Evolutionary conservation across 2,113 vertebrate genomes (phyloP), one percentile per base, ranked within the genome.

Genomic region (Eidolon helvum): DNA sequence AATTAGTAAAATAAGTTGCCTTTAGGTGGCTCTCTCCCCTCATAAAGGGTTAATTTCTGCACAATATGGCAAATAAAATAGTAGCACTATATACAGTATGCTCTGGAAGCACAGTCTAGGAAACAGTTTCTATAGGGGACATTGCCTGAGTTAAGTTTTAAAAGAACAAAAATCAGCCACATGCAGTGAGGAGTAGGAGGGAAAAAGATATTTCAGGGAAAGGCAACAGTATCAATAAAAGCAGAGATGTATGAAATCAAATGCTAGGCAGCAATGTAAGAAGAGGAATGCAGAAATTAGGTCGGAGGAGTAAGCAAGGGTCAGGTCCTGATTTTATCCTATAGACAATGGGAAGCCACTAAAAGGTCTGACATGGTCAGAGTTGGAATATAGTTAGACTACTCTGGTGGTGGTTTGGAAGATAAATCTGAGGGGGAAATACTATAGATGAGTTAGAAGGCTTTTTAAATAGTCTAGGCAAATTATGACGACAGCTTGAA

Each of bases 1-100:
- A 89, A 95, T 77, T 75, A 48, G 0, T 50, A 95, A 57, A 35
- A 86, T n/a, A 85, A 92, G 7, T 43, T 50, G 65, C 65, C 65
- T 95, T 92, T 90, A 90, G 48, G 28, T 92, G 57, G 50, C 40
- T 95, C 65, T 65, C 53, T 85, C 43, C 55, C 72, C 48, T 86
- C 50, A 90, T 74, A 80, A 93, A 90, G 80, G 72, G 40, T 74
- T 79, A 40, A 92, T 59, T 89, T 92, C 84, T 88, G 7, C 24
- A 89, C 50, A 84, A 65, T n/a, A 63, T 11, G 19, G 14, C 57
- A 19, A 92, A 50, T 48, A 35, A 40, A 88, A 48, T n/a, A 94
- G 71, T 1, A 78, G 45, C 38, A 89, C 22, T 53, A 74, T 53
- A 66, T 1, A 50, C 22, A 74, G 38, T 78, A 59, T 28, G 33